Percentiles rank a stretch among this genome's conserved stretches.
Evolutionary conservation across 37 sponge, comb jelly and placozoan species (phyloP).

Genomic region (Eunapius fragilis): DNA sequence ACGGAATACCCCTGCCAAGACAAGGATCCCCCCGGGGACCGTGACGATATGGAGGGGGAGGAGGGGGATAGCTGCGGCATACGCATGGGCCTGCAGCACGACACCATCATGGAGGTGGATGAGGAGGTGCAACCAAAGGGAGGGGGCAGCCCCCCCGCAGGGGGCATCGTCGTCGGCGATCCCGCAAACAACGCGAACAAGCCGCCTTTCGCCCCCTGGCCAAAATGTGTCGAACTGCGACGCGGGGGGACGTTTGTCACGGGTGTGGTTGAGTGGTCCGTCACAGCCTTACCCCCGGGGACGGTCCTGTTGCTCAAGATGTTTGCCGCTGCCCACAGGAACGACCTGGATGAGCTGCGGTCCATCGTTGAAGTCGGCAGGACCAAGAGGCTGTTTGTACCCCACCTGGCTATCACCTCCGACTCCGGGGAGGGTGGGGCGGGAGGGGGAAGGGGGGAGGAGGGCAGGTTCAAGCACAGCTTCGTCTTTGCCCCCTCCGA

Average conservation of each 20-base stretch:
- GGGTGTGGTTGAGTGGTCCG: constrained; percentile 53
- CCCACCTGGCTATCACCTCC: not conserved
- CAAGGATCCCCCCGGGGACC: too few species aligned
- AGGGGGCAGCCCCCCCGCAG: not conserved
- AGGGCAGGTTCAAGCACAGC: not conserved
- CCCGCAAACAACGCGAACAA: not conserved
- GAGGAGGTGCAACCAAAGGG: not conserved
- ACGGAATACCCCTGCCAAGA: constrained; percentile 10
- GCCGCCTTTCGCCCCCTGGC: too few species aligned
- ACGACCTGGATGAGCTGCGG: constrained; percentile 14
- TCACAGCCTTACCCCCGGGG: constrained; percentile 50
- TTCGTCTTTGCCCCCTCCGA: not conserved
- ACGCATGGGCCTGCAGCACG: not conserved
- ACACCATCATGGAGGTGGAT: constrained; percentile 3
- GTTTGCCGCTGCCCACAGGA: constrained; percentile 49
- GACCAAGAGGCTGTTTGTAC: not conserved
- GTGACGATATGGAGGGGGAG: too few species aligned
- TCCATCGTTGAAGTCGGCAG: constrained; percentile 11
- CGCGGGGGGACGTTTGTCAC: constrained; percentile 16
- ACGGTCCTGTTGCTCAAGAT: constrained; percentile 24
- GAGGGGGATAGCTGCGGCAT: not conserved
- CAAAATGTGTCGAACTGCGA: not conserved
- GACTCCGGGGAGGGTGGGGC: not conserved
- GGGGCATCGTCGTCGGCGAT: not conserved
- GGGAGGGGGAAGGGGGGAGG: too few species aligned